phyloP scores from a whole-genome alignment of 2,113 vertebrate genomes.

The Aegithalos caudatus region DNA sequence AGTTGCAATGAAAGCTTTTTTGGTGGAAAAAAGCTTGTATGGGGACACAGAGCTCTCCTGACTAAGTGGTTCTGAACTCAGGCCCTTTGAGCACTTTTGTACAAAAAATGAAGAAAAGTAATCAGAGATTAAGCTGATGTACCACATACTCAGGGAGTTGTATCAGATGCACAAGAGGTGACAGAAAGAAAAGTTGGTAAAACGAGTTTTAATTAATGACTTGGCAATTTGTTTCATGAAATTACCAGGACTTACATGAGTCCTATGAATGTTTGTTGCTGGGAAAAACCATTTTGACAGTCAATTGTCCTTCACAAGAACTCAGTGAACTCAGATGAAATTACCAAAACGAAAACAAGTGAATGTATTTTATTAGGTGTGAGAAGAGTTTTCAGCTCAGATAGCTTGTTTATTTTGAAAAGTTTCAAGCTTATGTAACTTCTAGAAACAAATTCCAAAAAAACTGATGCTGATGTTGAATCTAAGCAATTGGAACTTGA shows the following conservation, averaged over 20 bases:
- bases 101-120: neutral
- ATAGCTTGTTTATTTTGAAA: neutral
- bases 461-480: neutral
- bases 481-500: neutral
- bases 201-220: neutral
- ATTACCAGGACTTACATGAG: neutral
- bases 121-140: slow-evolving; percentile 11
- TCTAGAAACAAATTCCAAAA: neutral
- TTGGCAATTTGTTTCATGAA: neutral
- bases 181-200: slow-evolving; percentile 5
- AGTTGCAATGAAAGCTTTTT: neutral
- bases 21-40: neutral
- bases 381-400: neutral
- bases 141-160: neutral
- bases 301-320: neutral
- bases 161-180: slow-evolving; percentile 14
- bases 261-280: neutral
- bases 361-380: neutral
- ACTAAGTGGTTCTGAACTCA: neutral
- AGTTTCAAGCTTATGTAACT: neutral
- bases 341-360: neutral
- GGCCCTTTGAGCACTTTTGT: neutral
- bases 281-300: neutral
- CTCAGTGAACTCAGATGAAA: neutral
- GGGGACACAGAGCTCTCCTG: neutral